Evolutionary conservation across 2,888 invertebrate species (phyloP), one percentile per base, ranked within the genome.

Genomic region (Lagria hirta): DNA sequence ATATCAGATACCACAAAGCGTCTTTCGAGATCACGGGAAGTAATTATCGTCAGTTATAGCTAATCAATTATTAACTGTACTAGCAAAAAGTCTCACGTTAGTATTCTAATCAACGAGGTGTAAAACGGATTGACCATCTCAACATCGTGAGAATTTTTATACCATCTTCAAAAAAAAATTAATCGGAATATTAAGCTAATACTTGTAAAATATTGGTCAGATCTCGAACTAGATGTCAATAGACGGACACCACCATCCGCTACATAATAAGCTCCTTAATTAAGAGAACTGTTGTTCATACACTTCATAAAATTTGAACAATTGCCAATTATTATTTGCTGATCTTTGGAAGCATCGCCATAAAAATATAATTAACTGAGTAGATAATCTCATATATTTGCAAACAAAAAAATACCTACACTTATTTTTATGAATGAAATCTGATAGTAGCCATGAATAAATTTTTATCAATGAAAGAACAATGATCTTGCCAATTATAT

Each of bases 51-150:
- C 30, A 35, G 36, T 41, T 41, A 49, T 40, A 33, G 40, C 42
- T 43, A 47, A 47, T 47, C 47, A 47, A 47, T 47, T 47, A 48
- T 32, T 38, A 49, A 49, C 43, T 47, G 43, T 47, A 47, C 40
- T 24, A 33, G 13, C 22, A 23, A 23, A 34, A 15, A 40, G 35
- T 45, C 47, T 46, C 41, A 42, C 47, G 38, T 22, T 33, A 36
- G 28, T 36, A 36, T 36, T 43, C 43, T 30, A 43, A 43, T 43
- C 36, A 36, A 35, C 24, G 16, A 17, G n/a, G n/a, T n/a, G n/a
- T 18, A 43, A 43, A 43, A 43, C 43, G 43, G 29, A 20, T 29
- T 22, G 29, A 22, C 20, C 41, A 11, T 12, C 18, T 14, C 28
- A 20, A 21, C 12, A 27, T 34, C 37, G 42, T 47, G 38, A 47